phyloP scores from a whole-genome alignment of 2,797 vertebrate genomes.

The Tympanoctomys barrerae region DNA sequence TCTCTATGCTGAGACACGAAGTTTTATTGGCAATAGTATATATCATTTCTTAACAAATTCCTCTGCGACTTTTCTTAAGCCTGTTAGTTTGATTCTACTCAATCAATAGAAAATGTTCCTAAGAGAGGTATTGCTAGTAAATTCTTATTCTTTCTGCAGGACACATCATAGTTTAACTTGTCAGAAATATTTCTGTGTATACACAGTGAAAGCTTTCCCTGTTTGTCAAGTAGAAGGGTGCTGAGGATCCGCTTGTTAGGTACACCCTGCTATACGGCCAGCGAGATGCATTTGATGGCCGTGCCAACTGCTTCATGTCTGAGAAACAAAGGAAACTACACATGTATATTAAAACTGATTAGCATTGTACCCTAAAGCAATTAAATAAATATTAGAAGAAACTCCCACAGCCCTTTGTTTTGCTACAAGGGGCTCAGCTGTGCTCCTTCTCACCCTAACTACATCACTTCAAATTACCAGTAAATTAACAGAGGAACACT shows the following conservation, averaged over 20 bases:
- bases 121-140: slow-evolving; percentile 80
- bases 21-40: slow-evolving; percentile 86
- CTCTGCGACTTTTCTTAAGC: slow-evolving; percentile 83
- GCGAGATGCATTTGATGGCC: slow-evolving; percentile 53
- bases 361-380: slow-evolving; percentile 83
- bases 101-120: slow-evolving; percentile 81
- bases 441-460: slow-evolving; percentile 95
- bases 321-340: slow-evolving; percentile 81
- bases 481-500: slow-evolving; percentile 99
- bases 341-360: slow-evolving; percentile 78
- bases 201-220: slow-evolving; percentile 50
- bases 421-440: slow-evolving; percentile 90
- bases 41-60: slow-evolving; percentile 84
- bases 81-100: slow-evolving; percentile 83
- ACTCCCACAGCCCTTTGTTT: slow-evolving; percentile 87
- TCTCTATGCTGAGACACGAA: slow-evolving; percentile 80
- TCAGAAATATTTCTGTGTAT: slow-evolving; percentile 72
- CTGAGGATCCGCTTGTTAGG: slow-evolving; percentile 15
- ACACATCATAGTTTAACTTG: slow-evolving; percentile 74
- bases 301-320: slow-evolving; percentile 70
- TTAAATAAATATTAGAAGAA: slow-evolving; percentile 87
- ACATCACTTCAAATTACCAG: slow-evolving; percentile 99
- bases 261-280: slow-evolving; percentile 13
- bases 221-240: slow-evolving; percentile 10
- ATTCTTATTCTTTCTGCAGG: slow-evolving; percentile 78